A percentile compares a stretch with the other conserved stretches of the same genome.
phyloP scores from a whole-genome alignment of 2,888 invertebrate genomes.

The Exephanes ischioxanthus region DNA sequence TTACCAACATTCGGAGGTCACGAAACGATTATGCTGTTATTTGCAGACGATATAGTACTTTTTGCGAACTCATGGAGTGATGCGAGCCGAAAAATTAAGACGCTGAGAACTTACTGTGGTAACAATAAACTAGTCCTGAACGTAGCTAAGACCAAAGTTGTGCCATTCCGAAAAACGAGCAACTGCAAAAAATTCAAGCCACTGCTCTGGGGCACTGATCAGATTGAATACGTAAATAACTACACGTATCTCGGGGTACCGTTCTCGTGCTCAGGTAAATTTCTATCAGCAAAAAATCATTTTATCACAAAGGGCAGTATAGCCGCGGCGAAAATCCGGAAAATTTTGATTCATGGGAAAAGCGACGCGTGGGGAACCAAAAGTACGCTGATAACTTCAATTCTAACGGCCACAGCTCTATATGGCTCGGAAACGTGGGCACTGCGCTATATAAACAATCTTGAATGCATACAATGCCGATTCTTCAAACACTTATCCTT shows the following conservation, averaged over 20 bases:
- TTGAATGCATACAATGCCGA: no score
- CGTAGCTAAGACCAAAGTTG: no score
- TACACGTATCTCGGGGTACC: neutral
- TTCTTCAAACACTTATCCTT: no score
- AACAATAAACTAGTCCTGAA: neutral
- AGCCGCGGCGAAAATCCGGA: no score
- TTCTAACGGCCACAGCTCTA: no score
- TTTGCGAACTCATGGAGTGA: neutral
- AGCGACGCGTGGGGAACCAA: no score
- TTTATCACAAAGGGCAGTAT: neutral
- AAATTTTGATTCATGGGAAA: no score
- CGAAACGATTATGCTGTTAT: neutral
- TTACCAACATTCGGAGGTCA: neutral
- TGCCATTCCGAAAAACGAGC: no score
- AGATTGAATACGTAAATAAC: neutral
- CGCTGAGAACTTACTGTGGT: neutral
- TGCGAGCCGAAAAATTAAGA: neutral
- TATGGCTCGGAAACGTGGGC: no score
- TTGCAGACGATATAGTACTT: neutral
- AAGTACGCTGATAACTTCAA: no score
- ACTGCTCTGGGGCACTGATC: neutral
- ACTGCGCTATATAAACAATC: no score
- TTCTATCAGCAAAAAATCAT: neutral
- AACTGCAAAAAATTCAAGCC: neutral
- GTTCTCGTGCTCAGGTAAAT: neutral